Base-by-base conservation (phyloP, 2,797 vertebrate genomes). In the Chaetophractus vellerosus region DNA sequence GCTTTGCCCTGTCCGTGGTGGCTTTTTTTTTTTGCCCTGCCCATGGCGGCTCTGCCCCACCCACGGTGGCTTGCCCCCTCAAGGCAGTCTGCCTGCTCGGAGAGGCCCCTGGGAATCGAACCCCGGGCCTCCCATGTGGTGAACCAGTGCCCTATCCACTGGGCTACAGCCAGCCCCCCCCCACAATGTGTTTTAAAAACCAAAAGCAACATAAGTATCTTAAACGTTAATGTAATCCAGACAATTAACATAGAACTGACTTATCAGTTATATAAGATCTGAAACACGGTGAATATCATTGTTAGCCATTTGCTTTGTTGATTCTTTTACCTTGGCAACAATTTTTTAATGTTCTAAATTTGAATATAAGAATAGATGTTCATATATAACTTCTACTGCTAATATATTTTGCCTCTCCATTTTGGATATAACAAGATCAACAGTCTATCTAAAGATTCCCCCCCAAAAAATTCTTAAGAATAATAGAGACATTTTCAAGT, bases 171-270 rank as follows among this genome's bases (percentile, higher is more conserved):
- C n/a, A n/a, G n/a, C n/a, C n/a, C n/a, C n/a, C 11, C 31, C 50
- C 31, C 7, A 64, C 11, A 63, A 19, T 4, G 5, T 92, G 45
- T 69, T 81, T 92, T 81, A 64, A 90, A 92, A 76, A 95, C n/a
- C 2, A 18, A 94, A 94, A 71, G 38, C 63, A 59, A 26, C 66
- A 36, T 31, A 81, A 84, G 24, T 66, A 28, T 71, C 26, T 80
- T 80, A 93, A n/a, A 90, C 69, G 15, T 76, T 87, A 71, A 93
- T 28, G 41, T 85, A 68, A n/a, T 14, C 71, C 64, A 84, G 21
- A 91, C 82, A 87, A 45, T 76, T 76, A 55, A 76, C n/a, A 36
- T 23, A 87, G 26, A 31, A 9, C 41, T 72, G 11, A 87, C 7
- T 31, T 80, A 66, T 6, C 23, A 72, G 15, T 57, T 57, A 41